phyloP scores from a whole-genome alignment of 2,113 vertebrate species.

The Lampris megalopsis region DNA sequence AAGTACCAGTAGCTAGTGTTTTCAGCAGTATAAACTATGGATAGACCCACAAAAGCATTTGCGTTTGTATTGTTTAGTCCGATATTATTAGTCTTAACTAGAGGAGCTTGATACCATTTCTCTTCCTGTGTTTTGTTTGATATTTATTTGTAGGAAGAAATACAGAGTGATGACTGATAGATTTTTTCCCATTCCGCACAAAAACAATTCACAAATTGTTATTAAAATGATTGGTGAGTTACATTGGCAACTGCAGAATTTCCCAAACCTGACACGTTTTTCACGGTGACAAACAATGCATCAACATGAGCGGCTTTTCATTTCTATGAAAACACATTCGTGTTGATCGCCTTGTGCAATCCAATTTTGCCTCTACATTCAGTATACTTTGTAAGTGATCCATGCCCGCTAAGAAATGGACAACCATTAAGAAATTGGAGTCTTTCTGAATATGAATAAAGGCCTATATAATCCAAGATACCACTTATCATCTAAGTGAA shows the following conservation, averaged over 20 bases:
- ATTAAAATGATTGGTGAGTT: not conserved
- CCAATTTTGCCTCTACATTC: constrained; percentile 45
- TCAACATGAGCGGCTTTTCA: not conserved
- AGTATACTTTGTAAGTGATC: constrained; percentile 10
- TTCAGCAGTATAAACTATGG: not conserved
- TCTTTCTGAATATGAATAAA: constrained; percentile 49
- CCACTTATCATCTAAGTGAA: constrained; percentile 52
- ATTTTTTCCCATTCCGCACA: constrained; percentile 17
- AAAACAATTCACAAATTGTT: constrained; percentile 18
- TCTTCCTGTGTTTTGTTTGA: not conserved
- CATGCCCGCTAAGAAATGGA: constrained; percentile 36
- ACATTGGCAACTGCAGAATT: constrained; percentile 12
- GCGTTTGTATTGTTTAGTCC: not conserved
- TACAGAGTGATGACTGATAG: not conserved
- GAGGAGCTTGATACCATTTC: not conserved
- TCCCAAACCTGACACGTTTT: constrained; percentile 24
- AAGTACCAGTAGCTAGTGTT: not conserved
- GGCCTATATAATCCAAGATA: constrained; percentile 50
- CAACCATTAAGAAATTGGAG: constrained; percentile 56
- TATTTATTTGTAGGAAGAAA: not conserved
- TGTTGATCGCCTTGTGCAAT: constrained; percentile 30
- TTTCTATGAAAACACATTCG: too few relatives aligned
- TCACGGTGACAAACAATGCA: constrained; percentile 1
- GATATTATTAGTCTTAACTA: not conserved
- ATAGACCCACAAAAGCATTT: not conserved